phyloP scores from a whole-genome alignment of 2,113 vertebrate genomes.

The Amphilophus citrinellus region DNA sequence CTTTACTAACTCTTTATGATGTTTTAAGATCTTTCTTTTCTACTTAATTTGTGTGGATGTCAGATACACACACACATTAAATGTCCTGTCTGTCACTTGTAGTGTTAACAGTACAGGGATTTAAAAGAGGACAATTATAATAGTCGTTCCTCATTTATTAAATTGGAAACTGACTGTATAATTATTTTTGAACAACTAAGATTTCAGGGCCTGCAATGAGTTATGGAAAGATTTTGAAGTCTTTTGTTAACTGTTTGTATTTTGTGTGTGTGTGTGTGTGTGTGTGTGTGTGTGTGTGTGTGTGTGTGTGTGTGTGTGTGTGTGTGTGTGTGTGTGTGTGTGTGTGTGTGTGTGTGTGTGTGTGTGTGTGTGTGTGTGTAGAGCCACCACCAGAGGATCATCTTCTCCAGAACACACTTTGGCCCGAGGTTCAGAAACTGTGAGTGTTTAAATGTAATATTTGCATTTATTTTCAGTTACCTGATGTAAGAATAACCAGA shows the following conservation, averaged over 20 bases:
- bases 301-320: not conserved
- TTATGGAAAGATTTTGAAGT: constrained; percentile 24
- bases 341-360: too few relatives aligned
- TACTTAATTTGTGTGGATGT: constrained; percentile 16
- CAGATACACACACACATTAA: not conserved
- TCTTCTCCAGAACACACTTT: constrained; percentile 96
- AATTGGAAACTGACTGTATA: constrained; percentile 46
- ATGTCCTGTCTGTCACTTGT: constrained; percentile 6
- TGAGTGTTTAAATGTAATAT: constrained; percentile 78
- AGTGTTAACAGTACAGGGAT: constrained; percentile 39
- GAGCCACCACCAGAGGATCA: constrained; percentile 97
- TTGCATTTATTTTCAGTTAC: not conserved
- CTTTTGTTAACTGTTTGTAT: not conserved
- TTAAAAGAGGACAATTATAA: constrained; percentile 38
- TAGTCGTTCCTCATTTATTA: constrained; percentile 52
- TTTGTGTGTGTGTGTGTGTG: not conserved
- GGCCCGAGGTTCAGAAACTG: constrained; percentile 98
- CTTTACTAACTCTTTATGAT: constrained; percentile 9
- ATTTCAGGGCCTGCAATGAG: constrained; percentile 21
- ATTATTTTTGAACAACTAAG: constrained; percentile 30
- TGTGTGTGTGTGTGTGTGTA: constrained; percentile 51
- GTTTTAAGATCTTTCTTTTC: not conserved
- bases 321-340: too few relatives aligned
- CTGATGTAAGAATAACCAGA: not conserved
- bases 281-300: too few relatives aligned